Conservation (phyloP, 2,888 invertebrate genomes). For the Tetramorium bicarinatum region DNA sequence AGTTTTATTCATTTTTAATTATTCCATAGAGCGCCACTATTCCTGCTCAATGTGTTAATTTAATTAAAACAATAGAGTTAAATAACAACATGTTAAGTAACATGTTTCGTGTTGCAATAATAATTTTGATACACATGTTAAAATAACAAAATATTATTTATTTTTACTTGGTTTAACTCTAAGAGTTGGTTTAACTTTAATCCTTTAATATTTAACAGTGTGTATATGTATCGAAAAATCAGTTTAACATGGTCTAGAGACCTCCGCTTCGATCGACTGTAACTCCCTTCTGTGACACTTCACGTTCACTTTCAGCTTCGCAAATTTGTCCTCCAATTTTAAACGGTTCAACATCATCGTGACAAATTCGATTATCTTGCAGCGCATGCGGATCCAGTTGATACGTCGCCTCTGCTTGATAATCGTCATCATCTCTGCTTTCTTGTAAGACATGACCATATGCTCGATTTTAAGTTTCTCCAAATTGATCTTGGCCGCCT, state of each 20-base stretch:
- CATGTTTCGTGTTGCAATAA: too few species aligned
- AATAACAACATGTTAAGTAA: too few species aligned
- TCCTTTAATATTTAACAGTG: too few species aligned
- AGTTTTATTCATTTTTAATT: too few species aligned
- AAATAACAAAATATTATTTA: too few species aligned
- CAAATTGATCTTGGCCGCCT: conserved; percentile 12
- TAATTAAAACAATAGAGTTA: too few species aligned
- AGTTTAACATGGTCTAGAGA: neutral
- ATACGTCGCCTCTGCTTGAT: conserved; percentile 9
- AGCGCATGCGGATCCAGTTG: conserved; percentile 59
- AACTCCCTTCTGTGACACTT: conserved; percentile 2
- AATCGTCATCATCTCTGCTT: conserved; percentile 29
- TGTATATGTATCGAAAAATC: neutral
- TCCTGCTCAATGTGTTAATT: too few species aligned
- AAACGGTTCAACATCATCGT: neutral
- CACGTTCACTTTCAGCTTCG: neutral
- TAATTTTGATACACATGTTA: too few species aligned
- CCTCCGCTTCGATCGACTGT: conserved; percentile 51
- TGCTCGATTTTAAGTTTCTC: conserved; percentile 50
- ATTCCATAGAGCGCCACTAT: too few species aligned
- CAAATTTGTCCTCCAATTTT: neutral
- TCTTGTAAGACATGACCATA: conserved; percentile 49
- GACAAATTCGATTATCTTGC: conserved; percentile 60
- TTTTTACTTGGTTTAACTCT: too few species aligned
- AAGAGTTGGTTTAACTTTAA: too few species aligned